These are phyloP conservation scores for Conopomorpha cramerella DNA, from an alignment of 1,140 invertebrate genomes.

Conservation along the genomic window DNA sequence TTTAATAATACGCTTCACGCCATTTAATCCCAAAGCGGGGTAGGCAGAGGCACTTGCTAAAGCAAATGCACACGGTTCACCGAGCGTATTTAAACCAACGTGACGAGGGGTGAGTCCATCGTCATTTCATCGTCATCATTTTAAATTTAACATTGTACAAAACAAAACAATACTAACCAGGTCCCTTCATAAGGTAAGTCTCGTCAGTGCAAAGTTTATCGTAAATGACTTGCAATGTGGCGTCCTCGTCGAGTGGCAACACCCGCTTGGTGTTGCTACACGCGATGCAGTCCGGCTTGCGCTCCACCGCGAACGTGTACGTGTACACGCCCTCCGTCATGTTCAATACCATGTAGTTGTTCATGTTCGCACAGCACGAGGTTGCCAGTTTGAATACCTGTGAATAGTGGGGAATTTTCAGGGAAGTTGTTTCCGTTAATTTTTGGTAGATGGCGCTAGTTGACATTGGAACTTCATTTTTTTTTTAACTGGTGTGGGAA, in stretches of 20 bases:
- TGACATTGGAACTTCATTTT: too few relatives aligned
- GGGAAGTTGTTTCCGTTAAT: too few relatives aligned
- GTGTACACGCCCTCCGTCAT: constrained; percentile 96
- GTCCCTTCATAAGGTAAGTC: constrained; percentile 85
- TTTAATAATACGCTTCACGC: too few relatives aligned
- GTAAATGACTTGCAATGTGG: constrained; percentile 85
- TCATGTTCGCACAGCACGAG: constrained; percentile 84
- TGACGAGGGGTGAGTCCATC: too few relatives aligned
- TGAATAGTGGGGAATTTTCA: background rate
- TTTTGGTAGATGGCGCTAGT: too few relatives aligned
- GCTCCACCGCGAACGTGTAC: constrained; percentile 93
- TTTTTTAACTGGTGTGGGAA: too few relatives aligned
- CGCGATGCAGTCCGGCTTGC: constrained; percentile 80
- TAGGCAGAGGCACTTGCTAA: too few relatives aligned
- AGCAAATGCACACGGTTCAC: too few relatives aligned
- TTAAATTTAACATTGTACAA: too few relatives aligned
- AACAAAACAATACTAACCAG: constrained; percentile 64
- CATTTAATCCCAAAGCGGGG: too few relatives aligned
- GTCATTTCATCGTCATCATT: too few relatives aligned
- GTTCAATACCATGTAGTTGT: constrained; percentile 98
- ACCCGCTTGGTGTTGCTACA: constrained; percentile 79
- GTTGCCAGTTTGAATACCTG: constrained; percentile 94
- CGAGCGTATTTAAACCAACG: too few relatives aligned
- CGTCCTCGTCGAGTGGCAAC: constrained; percentile 71
- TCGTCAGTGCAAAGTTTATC: constrained; percentile 75